phyloP scores from a whole-genome alignment of 2,797 vertebrate species.

The Sebastes hubbsi region DNA sequence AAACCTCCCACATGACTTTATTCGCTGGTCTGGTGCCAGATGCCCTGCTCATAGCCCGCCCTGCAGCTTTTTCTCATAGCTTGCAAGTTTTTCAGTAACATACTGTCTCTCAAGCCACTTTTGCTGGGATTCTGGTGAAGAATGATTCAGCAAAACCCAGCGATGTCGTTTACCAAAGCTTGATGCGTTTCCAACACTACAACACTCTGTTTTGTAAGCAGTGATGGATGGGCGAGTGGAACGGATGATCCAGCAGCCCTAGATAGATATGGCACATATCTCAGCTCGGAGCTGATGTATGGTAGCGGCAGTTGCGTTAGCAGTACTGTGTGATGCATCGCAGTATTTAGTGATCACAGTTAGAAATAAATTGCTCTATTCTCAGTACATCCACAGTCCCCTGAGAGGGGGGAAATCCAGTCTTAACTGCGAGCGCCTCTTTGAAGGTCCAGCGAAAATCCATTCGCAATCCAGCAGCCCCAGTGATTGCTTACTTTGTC shows the following conservation, averaged over 20 bases:
- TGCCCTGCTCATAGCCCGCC: conserved; percentile 3
- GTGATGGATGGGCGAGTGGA: conserved; percentile 55
- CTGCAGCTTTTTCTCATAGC: neutral
- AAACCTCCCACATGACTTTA: conserved; percentile 61
- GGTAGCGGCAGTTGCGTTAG: conserved; percentile 36
- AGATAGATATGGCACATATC: conserved; percentile 71
- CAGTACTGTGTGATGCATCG: conserved; percentile 78
- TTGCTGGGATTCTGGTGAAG: conserved; percentile 4
- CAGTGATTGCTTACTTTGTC: conserved; percentile 87
- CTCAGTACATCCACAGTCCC: conserved; percentile 79
- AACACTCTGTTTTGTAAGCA: conserved; percentile 56
- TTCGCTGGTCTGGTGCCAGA: conserved; percentile 49
- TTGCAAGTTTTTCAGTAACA: conserved; percentile 2
- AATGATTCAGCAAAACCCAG: conserved; percentile 65
- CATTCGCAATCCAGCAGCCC: conserved; percentile 80
- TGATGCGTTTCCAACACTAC: conserved; percentile 40
- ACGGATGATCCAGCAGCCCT: conserved; percentile 48
- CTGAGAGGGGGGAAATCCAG: conserved; percentile 73
- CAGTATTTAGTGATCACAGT: conserved; percentile 84
- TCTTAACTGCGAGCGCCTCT: conserved; percentile 72
- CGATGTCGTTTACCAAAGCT: conserved; percentile 42
- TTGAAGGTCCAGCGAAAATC: conserved; percentile 82
- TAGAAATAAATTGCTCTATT: conserved; percentile 83
- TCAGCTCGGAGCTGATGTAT: conserved; percentile 66
- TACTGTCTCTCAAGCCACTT: conserved; percentile 2